Percentiles rank a stretch among this genome's conserved stretches.
phyloP scores from a whole-genome alignment of 1,140 invertebrate species.

The Phthorimaea operculella region DNA sequence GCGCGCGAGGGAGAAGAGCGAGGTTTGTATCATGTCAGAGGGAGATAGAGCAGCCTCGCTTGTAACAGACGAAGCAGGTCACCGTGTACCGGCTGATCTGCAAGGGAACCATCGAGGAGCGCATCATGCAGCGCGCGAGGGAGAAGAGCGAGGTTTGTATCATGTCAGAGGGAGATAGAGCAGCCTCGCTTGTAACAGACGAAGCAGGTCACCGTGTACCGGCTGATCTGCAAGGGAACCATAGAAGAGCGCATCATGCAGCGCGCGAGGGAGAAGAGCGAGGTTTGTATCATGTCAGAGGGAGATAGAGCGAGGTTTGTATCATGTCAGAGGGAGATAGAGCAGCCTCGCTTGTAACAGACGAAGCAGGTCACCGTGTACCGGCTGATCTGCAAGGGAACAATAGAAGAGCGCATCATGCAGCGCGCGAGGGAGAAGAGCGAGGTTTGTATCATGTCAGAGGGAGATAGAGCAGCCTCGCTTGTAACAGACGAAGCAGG shows the following conservation, averaged over 20 bases:
- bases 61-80: conserved; percentile 92
- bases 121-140: conserved; percentile 87
- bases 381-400: conserved; percentile 89
- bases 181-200: conserved; percentile 88
- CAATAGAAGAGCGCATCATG: conserved; percentile 91
- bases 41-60: no score
- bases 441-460: conserved; percentile 83
- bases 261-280: conserved; percentile 89
- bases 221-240: conserved; percentile 91
- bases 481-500: conserved; percentile 89
- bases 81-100: conserved; percentile 92
- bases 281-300: no score
- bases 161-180: no score
- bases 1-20: conserved; percentile 89
- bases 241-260: conserved; percentile 93
- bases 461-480: no score
- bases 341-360: conserved; percentile 86
- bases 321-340: no score
- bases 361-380: conserved; percentile 95
- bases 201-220: conserved; percentile 92
- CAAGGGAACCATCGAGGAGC: conserved; percentile 91
- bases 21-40: conserved; percentile 68
- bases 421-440: conserved; percentile 91
- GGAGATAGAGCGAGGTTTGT: no score
- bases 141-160: conserved; percentile 90